These are phyloP conservation scores for Ormyrus labotus DNA, from an alignment of 2,888 invertebrate species.

Conservation along the genomic window DNA sequence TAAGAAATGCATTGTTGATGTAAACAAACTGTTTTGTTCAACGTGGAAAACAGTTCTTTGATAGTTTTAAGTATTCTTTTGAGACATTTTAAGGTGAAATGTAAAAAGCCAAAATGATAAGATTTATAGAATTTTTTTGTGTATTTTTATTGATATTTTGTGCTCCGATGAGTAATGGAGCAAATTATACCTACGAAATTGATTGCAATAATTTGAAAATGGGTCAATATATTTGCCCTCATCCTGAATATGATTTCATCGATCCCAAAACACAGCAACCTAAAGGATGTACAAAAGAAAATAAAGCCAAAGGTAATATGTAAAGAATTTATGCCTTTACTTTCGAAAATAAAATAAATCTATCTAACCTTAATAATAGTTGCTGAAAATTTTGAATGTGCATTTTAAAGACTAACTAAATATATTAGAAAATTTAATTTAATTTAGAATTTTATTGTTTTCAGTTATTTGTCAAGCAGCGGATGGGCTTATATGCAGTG, in stretches of 20 bases:
- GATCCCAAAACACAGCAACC: slow-evolving; percentile 94
- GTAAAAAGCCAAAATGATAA: slow-evolving; percentile 49
- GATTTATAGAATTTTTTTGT: slow-evolving; percentile 47
- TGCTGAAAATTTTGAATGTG: background rate
- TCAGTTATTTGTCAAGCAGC: slow-evolving; percentile 89
- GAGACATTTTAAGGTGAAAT: slow-evolving; percentile 45
- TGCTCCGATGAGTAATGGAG: slow-evolving; percentile 62
- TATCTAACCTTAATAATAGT: slow-evolving; percentile 33
- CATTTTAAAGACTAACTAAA: background rate
- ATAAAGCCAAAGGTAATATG: slow-evolving; percentile 85
- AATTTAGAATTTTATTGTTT: background rate
- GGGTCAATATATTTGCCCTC: slow-evolving; percentile 90
- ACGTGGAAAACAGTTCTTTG: slow-evolving; percentile 12
- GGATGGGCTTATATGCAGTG: slow-evolving; percentile 88
- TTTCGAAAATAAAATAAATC: background rate
- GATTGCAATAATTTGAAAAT: slow-evolving; percentile 85
- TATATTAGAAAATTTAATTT: background rate
- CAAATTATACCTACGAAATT: slow-evolving; percentile 71
- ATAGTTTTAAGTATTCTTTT: slow-evolving; percentile 30
- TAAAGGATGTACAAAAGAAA: slow-evolving; percentile 86
- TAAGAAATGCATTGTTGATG: background rate
- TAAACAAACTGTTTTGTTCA: background rate
- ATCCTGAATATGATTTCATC: slow-evolving; percentile 85
- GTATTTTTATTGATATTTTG: slow-evolving; percentile 60
- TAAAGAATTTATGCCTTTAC: slow-evolving; percentile 16